Evolutionary conservation across 2,797 vertebrate species (phyloP), one percentile per base, ranked within the genome.

Genomic region (Adelosebastes latens): DNA sequence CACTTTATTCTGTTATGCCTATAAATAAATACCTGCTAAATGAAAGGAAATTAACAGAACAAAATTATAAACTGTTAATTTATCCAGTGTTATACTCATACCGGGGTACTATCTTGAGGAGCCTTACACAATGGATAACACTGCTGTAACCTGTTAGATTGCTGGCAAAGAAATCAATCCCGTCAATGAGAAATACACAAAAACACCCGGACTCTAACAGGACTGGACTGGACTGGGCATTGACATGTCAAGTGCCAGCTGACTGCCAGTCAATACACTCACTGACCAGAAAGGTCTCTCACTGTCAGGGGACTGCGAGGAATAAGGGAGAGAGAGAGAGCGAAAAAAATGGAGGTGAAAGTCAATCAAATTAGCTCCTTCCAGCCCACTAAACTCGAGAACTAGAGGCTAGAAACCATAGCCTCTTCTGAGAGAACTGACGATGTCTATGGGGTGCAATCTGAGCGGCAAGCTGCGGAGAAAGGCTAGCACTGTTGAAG

Each of bases 301-400:
- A 85, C 93, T 92, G 94, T 95, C 95, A 89, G 79, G 94, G 94
- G 95, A 95, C 88, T 82, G 77, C 1, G 61, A 89, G 88, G 83
- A 88, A 92, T 88, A 88, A 91, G 88, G 66, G 84, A 56, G 64
- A 64, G 25, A 8, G 76, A 11, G 46, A 42, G 31, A 6, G 39
- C 1, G 82, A 10, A 88, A 92, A 88, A 90, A 85, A 82, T 86
- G 81, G 82, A 86, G 88, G 88, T 94, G 89, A 92, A 94, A 95
- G 95, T 95, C 95, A 96, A 96, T 96, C 95, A 96, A 94, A 96
- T 96, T 94, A 95, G 86, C 83, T 94, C 87, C 92, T 96, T 96
- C 94, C 95, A 94, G 91, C 78, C 90, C 93, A 94, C 93, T 94
- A 92, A 71, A 87, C 92, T 90, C 84, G 82, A 89, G 81, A 91